phyloP scores from a whole-genome alignment of 2,888 invertebrate genomes.

The Trachelus troglodyta region DNA sequence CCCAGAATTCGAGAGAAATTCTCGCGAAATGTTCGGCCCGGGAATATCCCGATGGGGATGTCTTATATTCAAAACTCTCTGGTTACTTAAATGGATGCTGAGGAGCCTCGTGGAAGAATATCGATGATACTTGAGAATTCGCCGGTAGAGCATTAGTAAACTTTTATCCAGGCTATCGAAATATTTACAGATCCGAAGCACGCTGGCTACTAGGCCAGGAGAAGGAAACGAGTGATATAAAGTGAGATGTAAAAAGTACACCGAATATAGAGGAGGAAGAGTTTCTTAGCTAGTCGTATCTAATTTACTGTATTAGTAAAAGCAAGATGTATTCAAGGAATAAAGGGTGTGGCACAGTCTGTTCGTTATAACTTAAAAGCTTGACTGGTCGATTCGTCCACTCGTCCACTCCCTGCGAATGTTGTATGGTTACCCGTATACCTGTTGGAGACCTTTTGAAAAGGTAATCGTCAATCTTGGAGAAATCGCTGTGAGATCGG shows the following conservation, averaged over 20 bases:
- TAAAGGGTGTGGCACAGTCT: not conserved
- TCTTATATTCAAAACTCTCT: not conserved
- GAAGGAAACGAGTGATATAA: not conserved
- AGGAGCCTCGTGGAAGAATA: slow-evolving; percentile 29
- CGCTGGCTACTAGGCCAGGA: not conserved
- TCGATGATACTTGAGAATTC: slow-evolving; percentile 47
- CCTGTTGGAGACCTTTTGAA: not conserved
- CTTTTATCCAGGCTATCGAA: slow-evolving; percentile 35
- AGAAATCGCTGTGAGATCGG: slow-evolving; percentile 3
- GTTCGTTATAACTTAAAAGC: not conserved
- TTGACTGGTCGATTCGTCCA: not conserved
- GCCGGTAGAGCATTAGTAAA: slow-evolving; percentile 36
- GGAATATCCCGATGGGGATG: not conserved
- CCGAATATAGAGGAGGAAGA: not conserved
- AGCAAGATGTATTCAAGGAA: not conserved
- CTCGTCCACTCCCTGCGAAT: not conserved
- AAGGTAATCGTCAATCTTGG: not conserved
- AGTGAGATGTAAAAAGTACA: not conserved
- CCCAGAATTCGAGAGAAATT: not conserved
- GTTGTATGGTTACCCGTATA: not conserved
- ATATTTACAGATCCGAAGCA: slow-evolving; percentile 32
- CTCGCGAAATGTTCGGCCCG: not conserved
- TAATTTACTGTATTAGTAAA: not conserved
- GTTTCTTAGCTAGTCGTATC: not conserved
- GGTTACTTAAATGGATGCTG: slow-evolving; percentile 39